Percentiles rank a stretch among this genome's conserved stretches.
These are phyloP conservation scores for Chionis minor DNA, from an alignment of 2,113 vertebrate genomes.

Conservation along the genomic window DNA sequence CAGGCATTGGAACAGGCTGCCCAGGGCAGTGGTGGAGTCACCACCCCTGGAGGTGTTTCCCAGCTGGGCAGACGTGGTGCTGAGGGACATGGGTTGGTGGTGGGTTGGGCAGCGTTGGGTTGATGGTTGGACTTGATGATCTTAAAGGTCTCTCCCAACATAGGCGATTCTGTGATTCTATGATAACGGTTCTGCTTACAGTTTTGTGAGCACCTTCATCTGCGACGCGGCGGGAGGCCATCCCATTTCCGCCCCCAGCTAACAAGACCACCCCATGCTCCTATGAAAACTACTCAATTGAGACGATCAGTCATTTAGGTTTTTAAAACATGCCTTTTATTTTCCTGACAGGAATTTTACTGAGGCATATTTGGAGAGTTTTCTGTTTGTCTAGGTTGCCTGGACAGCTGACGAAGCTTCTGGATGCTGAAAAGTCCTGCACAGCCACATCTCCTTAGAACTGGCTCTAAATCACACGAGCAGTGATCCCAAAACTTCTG, in stretches of 20 bases:
- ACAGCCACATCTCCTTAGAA: background rate
- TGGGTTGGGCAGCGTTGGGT: too few relatives aligned
- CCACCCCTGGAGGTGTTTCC: too few relatives aligned
- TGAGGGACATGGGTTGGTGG: too few relatives aligned
- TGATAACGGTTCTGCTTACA: rapidly evolving
- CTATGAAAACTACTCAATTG: background rate
- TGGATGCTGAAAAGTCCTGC: background rate
- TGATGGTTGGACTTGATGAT: too few relatives aligned
- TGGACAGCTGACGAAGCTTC: background rate
- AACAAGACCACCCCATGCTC: background rate
- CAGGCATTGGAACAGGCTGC: too few relatives aligned
- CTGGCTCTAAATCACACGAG: background rate
- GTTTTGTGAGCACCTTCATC: background rate
- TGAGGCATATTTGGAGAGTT: background rate
- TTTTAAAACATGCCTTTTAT: background rate
- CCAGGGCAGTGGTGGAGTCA: too few relatives aligned
- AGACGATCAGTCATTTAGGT: too few relatives aligned
- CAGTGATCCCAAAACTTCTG: background rate
- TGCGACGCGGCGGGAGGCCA: rapidly evolving
- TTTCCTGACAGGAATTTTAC: background rate
- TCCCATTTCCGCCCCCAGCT: background rate
- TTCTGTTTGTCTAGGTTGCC: background rate
- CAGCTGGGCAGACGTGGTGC: too few relatives aligned
- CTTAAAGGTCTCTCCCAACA: too few relatives aligned
- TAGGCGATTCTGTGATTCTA: too few relatives aligned